Conservation (phyloP, 2,113 vertebrate species). For the Thamnaconus septentrionalis region DNA sequence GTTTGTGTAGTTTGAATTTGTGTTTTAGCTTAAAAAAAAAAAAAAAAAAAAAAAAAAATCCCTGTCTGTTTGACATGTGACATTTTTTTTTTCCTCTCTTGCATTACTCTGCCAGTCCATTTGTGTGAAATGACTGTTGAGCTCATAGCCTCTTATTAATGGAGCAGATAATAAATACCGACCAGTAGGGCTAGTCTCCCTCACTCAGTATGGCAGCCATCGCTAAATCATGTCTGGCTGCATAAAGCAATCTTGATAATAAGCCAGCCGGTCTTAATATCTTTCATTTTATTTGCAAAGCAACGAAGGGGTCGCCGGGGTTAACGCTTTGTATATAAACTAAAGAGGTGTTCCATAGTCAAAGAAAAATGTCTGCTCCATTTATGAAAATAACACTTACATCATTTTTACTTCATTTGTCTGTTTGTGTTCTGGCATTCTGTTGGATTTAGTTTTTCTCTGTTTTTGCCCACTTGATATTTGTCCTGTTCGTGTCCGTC, state of each 20-base stretch:
- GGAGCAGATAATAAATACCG: constrained; percentile 71
- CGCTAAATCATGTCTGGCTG: constrained; percentile 67
- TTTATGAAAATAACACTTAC: constrained; percentile 19
- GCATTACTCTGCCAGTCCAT: constrained; percentile 47
- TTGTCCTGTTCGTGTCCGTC: background rate
- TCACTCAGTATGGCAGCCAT: constrained; percentile 69
- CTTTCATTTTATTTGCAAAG: constrained; percentile 67
- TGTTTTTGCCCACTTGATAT: constrained; percentile 10
- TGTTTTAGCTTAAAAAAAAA: constrained; percentile 36
- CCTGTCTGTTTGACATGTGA: constrained; percentile 53
- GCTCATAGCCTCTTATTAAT: constrained; percentile 71
- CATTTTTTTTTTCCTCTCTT: constrained; percentile 42
- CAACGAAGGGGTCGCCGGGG: constrained; percentile 40
- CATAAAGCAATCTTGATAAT: constrained; percentile 71
- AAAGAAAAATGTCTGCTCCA: constrained; percentile 31
- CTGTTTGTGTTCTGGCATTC: background rate
- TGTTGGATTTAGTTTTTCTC: background rate
- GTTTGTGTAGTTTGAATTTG: constrained; percentile 36
- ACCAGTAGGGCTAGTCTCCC: constrained; percentile 63
- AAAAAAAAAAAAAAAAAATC: constrained; percentile 9
- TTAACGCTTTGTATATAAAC: constrained; percentile 39
- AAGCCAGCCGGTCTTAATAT: constrained; percentile 56
- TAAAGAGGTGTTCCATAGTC: constrained; percentile 12
- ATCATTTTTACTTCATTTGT: constrained; percentile 1
- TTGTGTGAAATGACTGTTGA: constrained; percentile 66